Percentiles rank a stretch among this genome's conserved stretches.
phyloP scores from a whole-genome alignment of 2,888 invertebrate genomes.

The Drosophila merina region DNA sequence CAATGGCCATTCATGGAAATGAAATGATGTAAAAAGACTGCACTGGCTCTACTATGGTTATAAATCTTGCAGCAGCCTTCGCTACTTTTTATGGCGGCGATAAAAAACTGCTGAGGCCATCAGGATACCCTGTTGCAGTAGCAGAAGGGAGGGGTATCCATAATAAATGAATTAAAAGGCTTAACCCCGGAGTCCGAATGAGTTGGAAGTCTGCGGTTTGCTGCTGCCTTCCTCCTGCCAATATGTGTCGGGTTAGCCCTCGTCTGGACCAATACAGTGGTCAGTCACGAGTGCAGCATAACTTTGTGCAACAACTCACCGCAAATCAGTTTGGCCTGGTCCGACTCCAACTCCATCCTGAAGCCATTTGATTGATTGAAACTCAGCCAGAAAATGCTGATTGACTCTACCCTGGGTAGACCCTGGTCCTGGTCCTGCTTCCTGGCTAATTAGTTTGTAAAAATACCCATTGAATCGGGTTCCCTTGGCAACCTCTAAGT shows the following conservation, averaged over 20 bases:
- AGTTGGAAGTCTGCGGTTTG: slow-evolving; percentile 27
- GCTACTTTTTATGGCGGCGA: slow-evolving; percentile 30
- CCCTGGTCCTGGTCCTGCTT: slow-evolving; percentile 17
- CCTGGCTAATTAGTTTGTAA: slow-evolving; percentile 19
- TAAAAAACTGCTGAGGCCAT: slow-evolving; percentile 1
- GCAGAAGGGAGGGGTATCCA: neutral
- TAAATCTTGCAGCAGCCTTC: slow-evolving; percentile 16
- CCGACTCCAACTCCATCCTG: slow-evolving; percentile 1
- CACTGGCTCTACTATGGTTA: neutral
- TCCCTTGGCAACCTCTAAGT: too few relatives aligned
- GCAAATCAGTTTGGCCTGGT: slow-evolving; percentile 60
- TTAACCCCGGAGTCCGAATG: neutral
- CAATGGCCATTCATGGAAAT: slow-evolving; percentile 38
- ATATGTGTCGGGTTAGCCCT: slow-evolving; percentile 47
- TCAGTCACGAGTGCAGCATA: slow-evolving; percentile 31
- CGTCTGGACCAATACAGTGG: slow-evolving; percentile 30
- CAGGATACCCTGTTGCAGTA: slow-evolving; percentile 7
- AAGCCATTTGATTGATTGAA: slow-evolving; percentile 60
- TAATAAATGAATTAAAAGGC: slow-evolving; percentile 33
- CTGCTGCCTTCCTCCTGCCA: slow-evolving; percentile 29
- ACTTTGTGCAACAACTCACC: slow-evolving; percentile 46
- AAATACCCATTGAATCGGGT: neutral
- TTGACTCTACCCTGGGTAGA: too few relatives aligned
- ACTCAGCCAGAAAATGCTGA: slow-evolving; percentile 25
- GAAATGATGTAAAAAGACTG: slow-evolving; percentile 24